A percentile compares a stretch with the other conserved stretches of the same genome.
phyloP scores from a whole-genome alignment of 1,140 invertebrate species.

The Anthonomus grandis region DNA sequence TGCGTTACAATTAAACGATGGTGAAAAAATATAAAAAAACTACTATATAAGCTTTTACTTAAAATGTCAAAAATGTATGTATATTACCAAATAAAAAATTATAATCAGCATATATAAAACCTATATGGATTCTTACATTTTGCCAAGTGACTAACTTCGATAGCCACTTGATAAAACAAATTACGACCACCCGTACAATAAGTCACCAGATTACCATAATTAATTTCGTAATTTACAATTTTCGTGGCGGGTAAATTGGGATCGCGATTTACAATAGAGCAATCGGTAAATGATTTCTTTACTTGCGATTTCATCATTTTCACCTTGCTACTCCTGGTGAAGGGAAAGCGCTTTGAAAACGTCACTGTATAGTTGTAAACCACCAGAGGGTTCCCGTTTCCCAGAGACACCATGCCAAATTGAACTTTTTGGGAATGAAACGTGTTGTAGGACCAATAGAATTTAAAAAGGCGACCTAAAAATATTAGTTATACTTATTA shows the following conservation, averaged over 20 bases:
- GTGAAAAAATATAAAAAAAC: too few species aligned
- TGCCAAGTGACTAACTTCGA: conserved; percentile 5
- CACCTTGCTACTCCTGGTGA: neutral
- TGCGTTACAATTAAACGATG: too few species aligned
- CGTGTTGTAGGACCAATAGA: conserved; percentile 1
- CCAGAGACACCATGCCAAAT: conserved; percentile 9
- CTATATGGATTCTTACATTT: too few species aligned
- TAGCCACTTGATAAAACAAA: conserved; percentile 7
- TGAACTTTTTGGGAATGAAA: neutral
- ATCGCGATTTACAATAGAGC: neutral
- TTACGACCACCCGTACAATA: conserved; percentile 2
- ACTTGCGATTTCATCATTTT: conserved; percentile 8
- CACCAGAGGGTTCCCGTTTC: conserved; percentile 8
- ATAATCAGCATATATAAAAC: too few species aligned
- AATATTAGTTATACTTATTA: neutral
- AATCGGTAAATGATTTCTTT: neutral
- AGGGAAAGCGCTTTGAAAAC: conserved; percentile 2
- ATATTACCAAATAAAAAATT: too few species aligned
- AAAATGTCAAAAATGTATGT: too few species aligned
- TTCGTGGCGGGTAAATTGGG: neutral
- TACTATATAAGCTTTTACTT: too few species aligned
- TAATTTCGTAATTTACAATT: neutral
- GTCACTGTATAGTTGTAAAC: conserved; percentile 1
- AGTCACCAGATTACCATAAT: neutral
- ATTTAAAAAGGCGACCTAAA: conserved; percentile 5